phyloP scores from a whole-genome alignment of 2,888 invertebrate species.

The Cabera pusaria region DNA sequence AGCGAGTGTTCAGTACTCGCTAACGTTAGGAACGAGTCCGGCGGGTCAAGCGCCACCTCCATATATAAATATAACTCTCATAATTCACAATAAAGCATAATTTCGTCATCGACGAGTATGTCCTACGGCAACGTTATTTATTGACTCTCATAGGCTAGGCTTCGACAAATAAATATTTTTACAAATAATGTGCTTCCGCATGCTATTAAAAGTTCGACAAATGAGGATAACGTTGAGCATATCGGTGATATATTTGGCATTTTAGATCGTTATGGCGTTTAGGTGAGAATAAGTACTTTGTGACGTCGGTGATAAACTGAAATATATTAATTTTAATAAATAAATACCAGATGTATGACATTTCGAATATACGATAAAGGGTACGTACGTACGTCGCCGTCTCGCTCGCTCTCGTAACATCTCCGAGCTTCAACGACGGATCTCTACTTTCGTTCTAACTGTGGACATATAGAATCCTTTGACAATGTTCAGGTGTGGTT shows the following conservation, averaged over 20 bases:
- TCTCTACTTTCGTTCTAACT: too few species aligned
- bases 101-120: slow-evolving; percentile 68
- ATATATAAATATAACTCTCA: slow-evolving; percentile 76
- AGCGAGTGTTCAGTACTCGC: too few species aligned
- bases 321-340: slow-evolving; percentile 42
- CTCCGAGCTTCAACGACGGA: slow-evolving; percentile 24
- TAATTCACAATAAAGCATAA: slow-evolving; percentile 67
- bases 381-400: slow-evolving; percentile 72
- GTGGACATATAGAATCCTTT: too few species aligned
- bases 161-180: slow-evolving; percentile 62
- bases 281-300: slow-evolving; percentile 57
- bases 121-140: slow-evolving; percentile 73
- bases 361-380: slow-evolving; percentile 42
- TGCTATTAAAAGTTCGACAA: slow-evolving; percentile 40
- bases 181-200: slow-evolving; percentile 67
- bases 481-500: too few species aligned
- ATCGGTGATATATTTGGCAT: slow-evolving; percentile 61
- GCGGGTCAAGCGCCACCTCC: slow-evolving; percentile 56
- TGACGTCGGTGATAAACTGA: slow-evolving; percentile 52
- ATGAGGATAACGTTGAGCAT: slow-evolving; percentile 61
- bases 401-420: slow-evolving; percentile 46
- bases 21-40: slow-evolving; percentile 61
- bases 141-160: slow-evolving; percentile 61
- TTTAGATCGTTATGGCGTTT: slow-evolving; percentile 37
- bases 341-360: slow-evolving; percentile 42